Base-by-base conservation (phyloP, 2,797 vertebrate species). In the Pseudochirops cupreus region DNA sequence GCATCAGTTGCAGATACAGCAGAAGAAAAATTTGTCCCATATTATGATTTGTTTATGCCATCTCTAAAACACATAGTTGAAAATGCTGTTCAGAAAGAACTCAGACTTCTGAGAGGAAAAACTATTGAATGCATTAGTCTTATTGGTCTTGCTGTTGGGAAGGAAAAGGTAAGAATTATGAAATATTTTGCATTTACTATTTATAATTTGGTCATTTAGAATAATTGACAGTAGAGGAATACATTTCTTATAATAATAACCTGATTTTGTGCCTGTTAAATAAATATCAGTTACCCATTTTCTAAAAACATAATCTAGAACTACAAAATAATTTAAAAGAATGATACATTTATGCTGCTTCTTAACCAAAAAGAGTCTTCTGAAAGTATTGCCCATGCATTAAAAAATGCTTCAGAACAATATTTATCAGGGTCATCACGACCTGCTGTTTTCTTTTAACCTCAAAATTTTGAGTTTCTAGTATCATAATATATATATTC, bases 41-140 rank as follows among this genome's bases (percentile, higher is more conserved):
- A 99, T 97, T 99, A 99, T 93, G 99, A 99, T 97, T 98, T 99
- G 95, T 99, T 99, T 98, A 99, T 99, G 99, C 99, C 99, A 0
- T 99, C 99, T 11, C 99, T 99, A 91, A 99, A 99, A 97, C 99
- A 99, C 98, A 99, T 99, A 4, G 99, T 99, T 2, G 99, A 99
- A 97, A 99, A 99, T 18, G 99, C 99, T 0, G 99, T 99, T 95
- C 99, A 99, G 97, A 99, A 99, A 98, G 99, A 99, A 96, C 99
- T 99, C 24, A 99, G 99, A 31, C 99, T 99, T 96, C 98, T 99
- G n/a, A 98, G 99, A 9, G 99, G 99, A 31, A 99, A 99, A 97
- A 99, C 99, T 94, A 99, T 99, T 50, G 99, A 99, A 98, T 99
- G 99, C 98, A 99, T 99, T 98, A 99, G 99, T 97, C 99, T 99